phyloP scores from a whole-genome alignment of 1,140 invertebrate genomes.

The Caerostris extrusa region DNA sequence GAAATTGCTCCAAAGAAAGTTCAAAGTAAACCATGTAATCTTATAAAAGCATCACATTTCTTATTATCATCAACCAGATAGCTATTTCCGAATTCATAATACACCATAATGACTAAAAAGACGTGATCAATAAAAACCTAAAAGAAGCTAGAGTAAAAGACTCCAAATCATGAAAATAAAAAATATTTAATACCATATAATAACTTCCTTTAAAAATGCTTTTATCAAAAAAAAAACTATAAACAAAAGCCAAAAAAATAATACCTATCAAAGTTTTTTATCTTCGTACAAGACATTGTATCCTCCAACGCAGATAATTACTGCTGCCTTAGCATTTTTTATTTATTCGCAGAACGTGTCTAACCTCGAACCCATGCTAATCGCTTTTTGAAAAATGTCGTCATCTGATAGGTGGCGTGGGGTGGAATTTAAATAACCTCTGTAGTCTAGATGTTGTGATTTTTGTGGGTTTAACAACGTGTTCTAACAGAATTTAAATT shows the following conservation, averaged over 20 bases:
- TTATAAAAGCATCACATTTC: too few relatives aligned
- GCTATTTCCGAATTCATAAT: neutral
- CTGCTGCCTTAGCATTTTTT: neutral
- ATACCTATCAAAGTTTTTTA: neutral
- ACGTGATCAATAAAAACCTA: neutral
- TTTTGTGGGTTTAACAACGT: too few relatives aligned
- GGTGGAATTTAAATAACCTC: neutral
- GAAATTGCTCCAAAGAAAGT: too few relatives aligned
- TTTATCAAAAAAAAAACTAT: neutral
- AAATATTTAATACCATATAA: neutral
- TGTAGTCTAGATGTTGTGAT: neutral
- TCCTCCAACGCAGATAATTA: neutral
- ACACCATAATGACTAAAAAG: neutral
- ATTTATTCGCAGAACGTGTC: neutral
- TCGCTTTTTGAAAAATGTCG: neutral
- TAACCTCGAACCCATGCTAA: neutral
- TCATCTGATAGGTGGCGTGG: too few relatives aligned
- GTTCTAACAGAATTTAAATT: too few relatives aligned
- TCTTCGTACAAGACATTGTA: neutral
- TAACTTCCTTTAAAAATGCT: too few relatives aligned
- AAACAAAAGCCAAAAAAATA: neutral
- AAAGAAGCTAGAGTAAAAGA: neutral
- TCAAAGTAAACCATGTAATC: too few relatives aligned
- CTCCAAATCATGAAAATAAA: neutral
- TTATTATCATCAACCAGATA: neutral